Percentiles rank a stretch among this genome's conserved stretches.
These are phyloP conservation scores for Acanthoscelides obtectus DNA, from an alignment of 2,888 invertebrate genomes.

Conservation along the genomic window DNA sequence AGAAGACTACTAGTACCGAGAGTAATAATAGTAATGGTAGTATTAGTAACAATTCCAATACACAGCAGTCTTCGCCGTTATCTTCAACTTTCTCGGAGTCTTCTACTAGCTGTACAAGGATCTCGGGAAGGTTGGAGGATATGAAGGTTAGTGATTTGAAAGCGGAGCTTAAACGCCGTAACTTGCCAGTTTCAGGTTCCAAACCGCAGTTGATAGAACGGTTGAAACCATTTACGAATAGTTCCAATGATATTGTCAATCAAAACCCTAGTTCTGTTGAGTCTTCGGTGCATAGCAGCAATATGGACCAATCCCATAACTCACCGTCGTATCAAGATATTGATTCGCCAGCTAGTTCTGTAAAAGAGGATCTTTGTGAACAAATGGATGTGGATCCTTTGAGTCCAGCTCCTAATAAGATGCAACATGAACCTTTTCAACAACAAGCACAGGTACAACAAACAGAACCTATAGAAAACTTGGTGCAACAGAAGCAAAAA, in stretches of 20 bases:
- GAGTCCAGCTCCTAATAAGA: slow-evolving; percentile 44
- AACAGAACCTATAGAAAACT: not conserved
- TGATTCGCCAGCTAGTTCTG: slow-evolving; percentile 37
- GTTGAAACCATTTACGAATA: slow-evolving; percentile 64
- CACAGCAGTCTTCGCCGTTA: slow-evolving; percentile 44
- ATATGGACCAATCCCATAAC: slow-evolving; percentile 46
- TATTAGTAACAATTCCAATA: slow-evolving; percentile 24
- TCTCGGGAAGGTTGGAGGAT: slow-evolving; percentile 75
- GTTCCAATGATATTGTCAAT: slow-evolving; percentile 20
- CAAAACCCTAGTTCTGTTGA: slow-evolving; percentile 32
- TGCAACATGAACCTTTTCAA: slow-evolving; percentile 33
- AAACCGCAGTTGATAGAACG: slow-evolving; percentile 94
- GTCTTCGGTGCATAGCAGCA: slow-evolving; percentile 35
- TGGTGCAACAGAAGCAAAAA: slow-evolving; percentile 19
- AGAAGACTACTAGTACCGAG: slow-evolving; percentile 40
- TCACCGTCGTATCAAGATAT: slow-evolving; percentile 49
- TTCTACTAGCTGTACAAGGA: slow-evolving; percentile 42
- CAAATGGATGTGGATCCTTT: slow-evolving; percentile 49
- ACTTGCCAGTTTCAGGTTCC: slow-evolving; percentile 91
- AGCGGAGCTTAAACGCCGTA: slow-evolving; percentile 88
- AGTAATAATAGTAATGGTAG: slow-evolving; percentile 16
- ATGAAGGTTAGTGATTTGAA: slow-evolving; percentile 96
- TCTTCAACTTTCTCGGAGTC: slow-evolving; percentile 45
- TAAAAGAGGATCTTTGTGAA: slow-evolving; percentile 29
- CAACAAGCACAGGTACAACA: not conserved